Base-by-base conservation (phyloP, 1,140 invertebrate species). In the Papilio glaucus region DNA sequence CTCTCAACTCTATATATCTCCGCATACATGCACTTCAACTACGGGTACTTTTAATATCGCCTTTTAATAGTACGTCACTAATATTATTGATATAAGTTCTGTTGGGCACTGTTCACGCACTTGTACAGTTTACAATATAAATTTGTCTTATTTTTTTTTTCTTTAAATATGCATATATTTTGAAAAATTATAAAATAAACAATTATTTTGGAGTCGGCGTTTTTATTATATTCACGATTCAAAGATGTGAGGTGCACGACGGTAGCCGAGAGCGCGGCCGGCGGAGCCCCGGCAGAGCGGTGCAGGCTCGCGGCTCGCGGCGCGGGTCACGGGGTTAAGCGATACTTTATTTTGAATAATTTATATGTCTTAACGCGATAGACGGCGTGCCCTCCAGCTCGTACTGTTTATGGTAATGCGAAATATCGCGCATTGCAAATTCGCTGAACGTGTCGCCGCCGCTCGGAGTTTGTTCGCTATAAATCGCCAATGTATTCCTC, bases 321-420 rank as follows among this genome's bases (percentile, higher is more conserved):
- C 80, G 77, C 78, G 79, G 89, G 87, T 93, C 87, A 86, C n/a
- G 72, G 76, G 91, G 89, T 91, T 93, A 93, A 93, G 89, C 89
- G 89, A 93, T 91, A 93, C 91, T 93, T 93, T 91, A 93, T 91
- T 91, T 91, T 93, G 91, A 93, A 93, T 93, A 91, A 91, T 93
- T 91, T 93, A 91, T 91, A 93, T 91, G 89, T 91, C 86, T 89
- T 87, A 84, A 81, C 78, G 87, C 89, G 91, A 93, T 93, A 93
- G 91, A 91, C 89, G 86, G 87, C 87, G 83, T 90, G 88, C 89
- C 83, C 89, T 91, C 89, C 87, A 86, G 81, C 85, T 87, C 83
- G 86, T 89, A 87, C 89, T 88, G 88, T 91, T 93, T 93, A 93
- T 93, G 91, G 89, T 93, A 93, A 93, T 93, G 86, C 86, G 76